Evolutionary conservation across 2,888 invertebrate species (phyloP), one percentile per base, ranked within the genome.

Genomic region (Tachystola acroxantha): DNA sequence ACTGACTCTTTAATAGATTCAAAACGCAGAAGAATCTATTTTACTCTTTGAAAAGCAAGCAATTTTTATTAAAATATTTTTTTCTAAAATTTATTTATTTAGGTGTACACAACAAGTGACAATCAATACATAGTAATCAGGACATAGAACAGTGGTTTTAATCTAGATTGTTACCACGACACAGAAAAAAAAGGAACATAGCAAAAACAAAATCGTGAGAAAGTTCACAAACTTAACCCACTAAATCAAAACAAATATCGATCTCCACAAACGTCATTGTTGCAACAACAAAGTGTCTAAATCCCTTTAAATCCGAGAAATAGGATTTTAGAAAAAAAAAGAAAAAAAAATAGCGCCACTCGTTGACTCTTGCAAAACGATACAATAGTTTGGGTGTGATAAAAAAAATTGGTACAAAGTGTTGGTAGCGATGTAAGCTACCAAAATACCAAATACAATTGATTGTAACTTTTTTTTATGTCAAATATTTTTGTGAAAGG

Each of bases 261-360:
- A 61, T 76, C 71, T 77, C 61, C 59, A 71, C 73, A 75, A 76
- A 67, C 54, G 70, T 74, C 73, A 80, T 84, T 86, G 84, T 86
- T 86, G 80, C 78, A 76, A 80, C 81, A 86, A 85, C 81, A 86
- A 78, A 79, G 79, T 85, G 73, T 79, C 79, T 70, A 81, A 85
- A 84, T 85, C 86, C 86, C 62, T 78, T 81, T 71, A 81, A 86
- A 85, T 80, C 82, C 81, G 80, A 81, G 74, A 85, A 86, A 85
- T 81, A 72, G 78, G 82, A 80, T 82, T 85, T 78, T 47, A 42
- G 38, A 53, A 66, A 70, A 77, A 79, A 75, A 68, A 51, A 39
- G 53, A 64, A 70, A 76, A 76, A 70, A 63, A 64, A 70, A 76
- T 75, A 70, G 63, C 46, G 41, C 46, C 59, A 58, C 84, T 86